Percentiles rank a stretch among this genome's conserved stretches.
phyloP scores from a whole-genome alignment of 2,113 vertebrate species.

The Neogobius melanostomus region DNA sequence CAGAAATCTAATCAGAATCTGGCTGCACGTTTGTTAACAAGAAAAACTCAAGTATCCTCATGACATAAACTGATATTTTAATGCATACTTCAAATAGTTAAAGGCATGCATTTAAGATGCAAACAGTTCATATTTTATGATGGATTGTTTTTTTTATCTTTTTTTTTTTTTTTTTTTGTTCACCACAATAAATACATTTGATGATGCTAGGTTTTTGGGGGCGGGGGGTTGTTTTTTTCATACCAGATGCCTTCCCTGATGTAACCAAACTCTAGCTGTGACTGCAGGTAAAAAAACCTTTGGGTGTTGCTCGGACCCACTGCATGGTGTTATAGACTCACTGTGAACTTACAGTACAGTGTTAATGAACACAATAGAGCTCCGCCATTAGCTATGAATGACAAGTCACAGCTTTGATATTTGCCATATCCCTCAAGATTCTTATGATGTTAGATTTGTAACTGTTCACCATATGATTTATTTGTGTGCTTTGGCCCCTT shows the following conservation, averaged over 20 bases:
- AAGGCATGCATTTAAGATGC: neutral
- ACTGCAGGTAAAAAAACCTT: neutral
- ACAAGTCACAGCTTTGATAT: neutral
- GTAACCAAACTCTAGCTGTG: neutral
- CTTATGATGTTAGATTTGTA: too few relatives aligned
- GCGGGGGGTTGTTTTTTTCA: neutral
- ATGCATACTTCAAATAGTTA: neutral
- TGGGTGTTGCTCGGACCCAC: neutral
- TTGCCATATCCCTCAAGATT: too few relatives aligned
- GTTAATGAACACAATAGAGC: neutral
- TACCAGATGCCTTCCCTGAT: neutral
- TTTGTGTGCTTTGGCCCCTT: too few relatives aligned
- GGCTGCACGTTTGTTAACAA: neutral
- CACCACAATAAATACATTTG: neutral
- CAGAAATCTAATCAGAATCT: neutral
- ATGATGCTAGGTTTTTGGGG: neutral
- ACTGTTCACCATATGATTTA: too few relatives aligned
- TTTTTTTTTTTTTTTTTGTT: neutral
- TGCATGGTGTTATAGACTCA: neutral
- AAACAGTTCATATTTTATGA: neutral
- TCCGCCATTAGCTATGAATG: neutral
- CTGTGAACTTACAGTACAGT: too few relatives aligned
- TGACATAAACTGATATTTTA: neutral
- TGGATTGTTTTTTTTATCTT: neutral
- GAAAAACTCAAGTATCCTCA: neutral